Evolutionary conservation across 2,888 invertebrate species (phyloP).

Genomic region (Patella caerulea): DNA sequence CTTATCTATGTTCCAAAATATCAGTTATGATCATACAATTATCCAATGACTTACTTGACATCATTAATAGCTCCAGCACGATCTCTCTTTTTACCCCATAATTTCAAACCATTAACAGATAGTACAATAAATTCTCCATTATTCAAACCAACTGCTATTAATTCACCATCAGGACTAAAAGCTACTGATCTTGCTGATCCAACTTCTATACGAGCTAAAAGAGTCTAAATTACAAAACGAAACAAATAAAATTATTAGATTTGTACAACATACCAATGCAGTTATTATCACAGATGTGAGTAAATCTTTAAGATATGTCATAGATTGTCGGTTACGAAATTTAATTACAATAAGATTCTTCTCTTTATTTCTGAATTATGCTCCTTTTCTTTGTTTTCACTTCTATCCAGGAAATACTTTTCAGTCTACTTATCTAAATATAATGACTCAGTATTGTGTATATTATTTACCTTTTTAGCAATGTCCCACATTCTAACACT

Average conservation of each 20-base stretch:
- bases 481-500: slow-evolving; percentile 69
- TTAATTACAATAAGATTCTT: too few species aligned
- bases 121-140: slow-evolving; percentile 69
- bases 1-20: too few species aligned
- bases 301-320: too few species aligned
- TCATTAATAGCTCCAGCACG: slow-evolving; percentile 67
- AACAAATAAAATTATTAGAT: not conserved
- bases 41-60: slow-evolving; percentile 54
- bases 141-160: slow-evolving; percentile 69
- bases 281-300: too few species aligned
- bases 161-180: slow-evolving; percentile 67
- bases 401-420: too few species aligned
- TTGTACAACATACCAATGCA: too few species aligned
- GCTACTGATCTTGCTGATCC: slow-evolving; percentile 65
- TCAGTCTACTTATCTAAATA: too few species aligned
- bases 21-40: not conserved
- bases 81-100: slow-evolving; percentile 67
- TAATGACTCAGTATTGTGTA: too few species aligned
- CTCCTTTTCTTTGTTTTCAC: too few species aligned
- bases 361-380: too few species aligned
- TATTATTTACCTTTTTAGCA: slow-evolving; percentile 55
- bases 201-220: slow-evolving; percentile 60
- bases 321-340: too few species aligned
- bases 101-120: slow-evolving; percentile 58
- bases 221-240: slow-evolving; percentile 47